These are phyloP conservation scores for Heliangelus exortis DNA, from an alignment of 2,797 vertebrate species.

Conservation along the genomic window DNA sequence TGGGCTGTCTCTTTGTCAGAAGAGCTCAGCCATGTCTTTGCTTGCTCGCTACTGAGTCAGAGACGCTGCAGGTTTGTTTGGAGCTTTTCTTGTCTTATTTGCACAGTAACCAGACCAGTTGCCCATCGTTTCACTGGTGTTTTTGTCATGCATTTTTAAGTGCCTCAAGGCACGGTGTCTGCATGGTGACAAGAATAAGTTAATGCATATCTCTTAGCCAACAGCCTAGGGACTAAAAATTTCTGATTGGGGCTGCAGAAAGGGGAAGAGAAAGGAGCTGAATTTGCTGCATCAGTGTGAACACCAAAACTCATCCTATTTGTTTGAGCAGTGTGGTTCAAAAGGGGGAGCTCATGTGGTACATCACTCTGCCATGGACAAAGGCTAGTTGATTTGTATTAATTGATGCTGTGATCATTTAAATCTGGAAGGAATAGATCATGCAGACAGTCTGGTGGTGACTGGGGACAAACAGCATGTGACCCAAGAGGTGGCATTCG, in stretches of 20 bases:
- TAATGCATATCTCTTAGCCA: background rate
- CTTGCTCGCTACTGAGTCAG: background rate
- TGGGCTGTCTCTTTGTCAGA: conserved; percentile 42
- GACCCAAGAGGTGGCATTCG: background rate
- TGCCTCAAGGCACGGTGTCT: background rate
- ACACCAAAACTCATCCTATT: background rate
- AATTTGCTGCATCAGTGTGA: background rate
- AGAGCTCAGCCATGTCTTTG: conserved; percentile 47
- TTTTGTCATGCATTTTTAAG: background rate
- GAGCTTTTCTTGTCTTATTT: background rate
- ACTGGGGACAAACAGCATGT: background rate
- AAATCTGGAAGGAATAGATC: background rate
- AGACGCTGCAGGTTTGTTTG: conserved; percentile 24
- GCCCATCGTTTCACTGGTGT: background rate
- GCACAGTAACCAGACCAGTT: conserved; percentile 6
- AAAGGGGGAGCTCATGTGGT: background rate
- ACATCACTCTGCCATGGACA: background rate
- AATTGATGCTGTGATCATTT: fast-evolving
- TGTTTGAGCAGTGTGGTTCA: background rate
- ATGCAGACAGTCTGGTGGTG: background rate
- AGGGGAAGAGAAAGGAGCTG: background rate
- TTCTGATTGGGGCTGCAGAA: background rate
- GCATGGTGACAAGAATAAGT: background rate
- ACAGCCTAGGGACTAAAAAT: background rate
- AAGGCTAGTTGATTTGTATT: background rate